Base-by-base conservation (phyloP, 2,797 vertebrate genomes). In the Tympanoctomys barrerae region DNA sequence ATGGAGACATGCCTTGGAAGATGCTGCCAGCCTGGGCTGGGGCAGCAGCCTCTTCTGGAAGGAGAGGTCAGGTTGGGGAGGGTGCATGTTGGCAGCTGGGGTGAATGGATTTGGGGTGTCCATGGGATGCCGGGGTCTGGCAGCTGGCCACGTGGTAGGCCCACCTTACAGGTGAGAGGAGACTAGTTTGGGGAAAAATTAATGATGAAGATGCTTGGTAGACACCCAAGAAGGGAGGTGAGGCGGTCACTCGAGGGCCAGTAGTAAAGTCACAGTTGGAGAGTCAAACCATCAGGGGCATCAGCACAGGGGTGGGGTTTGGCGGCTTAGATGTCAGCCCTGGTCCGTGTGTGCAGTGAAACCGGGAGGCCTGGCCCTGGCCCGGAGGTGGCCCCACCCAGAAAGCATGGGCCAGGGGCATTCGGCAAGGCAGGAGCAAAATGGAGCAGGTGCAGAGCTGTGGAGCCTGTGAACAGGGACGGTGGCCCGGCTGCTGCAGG, bases 401-500 rank as follows among this genome's bases (percentile, higher is more conserved):
- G 70, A 49, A 42, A 88, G 52, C 22, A 52, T 12, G 52, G 26
- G 16, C 68, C 33, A 54, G 59, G 46, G 52, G 31, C 36, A 28
- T 61, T 49, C 39, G 24, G 16, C 0, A 33, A 83, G 57, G 68
- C 59, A 22, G 79, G 57, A 39, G 49, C n/a, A 39, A 11, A 39
- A 36, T 52, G 22, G 0, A 18, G 16, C 0, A 0, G 7, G 22
- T 4, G 2, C 24, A 52, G 85, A 59, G 81, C 33, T 24, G 28
- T 4, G 24, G 42, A n/a, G n/a, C 14, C 26, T 10, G 5, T 19
- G 5, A 5, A 39, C n/a, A 61, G 64, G 64, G 59, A 13, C 31
- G 52, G 75, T 2, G 21, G 31, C 73, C 5, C 3, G 1, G 1
- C 68, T 24, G 9, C 18, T 2, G 5, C 24, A 8, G 2, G 11